These are phyloP conservation scores for Rhabdophis nuchalis DNA, from an alignment of 2,797 vertebrate genomes.

Conservation along the genomic window DNA sequence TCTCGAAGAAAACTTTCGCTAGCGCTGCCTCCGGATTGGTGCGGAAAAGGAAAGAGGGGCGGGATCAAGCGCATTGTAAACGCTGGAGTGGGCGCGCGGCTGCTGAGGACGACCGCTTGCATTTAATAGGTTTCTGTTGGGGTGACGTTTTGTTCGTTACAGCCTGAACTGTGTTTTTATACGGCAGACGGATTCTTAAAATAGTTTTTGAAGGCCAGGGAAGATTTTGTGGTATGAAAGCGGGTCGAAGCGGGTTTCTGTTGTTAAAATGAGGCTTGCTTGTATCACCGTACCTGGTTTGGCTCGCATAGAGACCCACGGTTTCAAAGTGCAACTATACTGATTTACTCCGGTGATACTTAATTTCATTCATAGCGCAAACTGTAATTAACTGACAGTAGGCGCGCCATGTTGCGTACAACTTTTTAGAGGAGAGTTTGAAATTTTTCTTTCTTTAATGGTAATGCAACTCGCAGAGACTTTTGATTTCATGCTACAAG, in stretches of 20 bases:
- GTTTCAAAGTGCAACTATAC: neutral
- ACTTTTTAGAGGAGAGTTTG: neutral
- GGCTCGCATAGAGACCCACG: no score
- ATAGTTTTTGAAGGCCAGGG: neutral
- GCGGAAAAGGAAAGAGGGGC: neutral
- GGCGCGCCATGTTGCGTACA: neutral
- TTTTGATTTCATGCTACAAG: neutral
- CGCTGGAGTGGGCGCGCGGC: neutral
- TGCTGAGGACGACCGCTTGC: fast-evolving
- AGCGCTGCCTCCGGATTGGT: neutral
- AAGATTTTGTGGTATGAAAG: neutral
- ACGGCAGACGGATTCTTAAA: neutral
- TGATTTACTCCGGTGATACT: neutral
- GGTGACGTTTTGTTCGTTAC: neutral
- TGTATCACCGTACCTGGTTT: neutral
- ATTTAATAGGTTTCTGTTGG: neutral
- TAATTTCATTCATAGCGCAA: neutral
- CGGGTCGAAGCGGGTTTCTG: neutral
- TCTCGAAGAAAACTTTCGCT: neutral
- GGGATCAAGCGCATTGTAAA: neutral
- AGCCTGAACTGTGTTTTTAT: neutral
- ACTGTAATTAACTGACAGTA: neutral
- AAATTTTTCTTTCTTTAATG: neutral
- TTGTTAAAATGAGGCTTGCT: neutral
- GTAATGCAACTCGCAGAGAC: neutral